Percentiles rank a stretch among this genome's conserved stretches.
These are phyloP conservation scores for Neodiprion virginianus DNA, from an alignment of 1,140 invertebrate species.

Conservation along the genomic window DNA sequence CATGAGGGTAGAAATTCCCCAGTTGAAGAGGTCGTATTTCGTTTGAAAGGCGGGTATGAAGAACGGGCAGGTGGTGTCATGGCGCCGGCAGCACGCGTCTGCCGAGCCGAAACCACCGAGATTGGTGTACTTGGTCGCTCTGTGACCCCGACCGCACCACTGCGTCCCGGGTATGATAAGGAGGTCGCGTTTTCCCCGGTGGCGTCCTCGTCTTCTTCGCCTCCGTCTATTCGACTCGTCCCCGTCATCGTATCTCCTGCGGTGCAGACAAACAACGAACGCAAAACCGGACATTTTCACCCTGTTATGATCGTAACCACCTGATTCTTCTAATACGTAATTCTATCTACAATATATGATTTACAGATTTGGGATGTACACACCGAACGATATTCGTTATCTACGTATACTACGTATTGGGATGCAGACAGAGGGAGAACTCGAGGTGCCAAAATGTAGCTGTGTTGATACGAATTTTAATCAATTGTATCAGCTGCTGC, in stretches of 20 bases:
- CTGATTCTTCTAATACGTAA: neutral
- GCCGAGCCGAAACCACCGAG: slow-evolving; percentile 78
- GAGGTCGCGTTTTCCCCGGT: slow-evolving; percentile 66
- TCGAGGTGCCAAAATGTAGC: too few relatives aligned
- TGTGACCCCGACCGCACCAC: slow-evolving; percentile 86
- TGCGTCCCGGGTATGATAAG: slow-evolving; percentile 82
- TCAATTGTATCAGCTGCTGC: too few relatives aligned
- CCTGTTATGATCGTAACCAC: neutral
- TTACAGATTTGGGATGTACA: slow-evolving; percentile 23
- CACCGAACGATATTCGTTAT: slow-evolving; percentile 12
- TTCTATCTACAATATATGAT: slow-evolving; percentile 9
- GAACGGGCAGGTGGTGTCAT: slow-evolving; percentile 82
- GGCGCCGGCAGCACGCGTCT: slow-evolving; percentile 83
- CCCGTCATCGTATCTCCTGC: slow-evolving; percentile 23
- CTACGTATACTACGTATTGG: too few relatives aligned
- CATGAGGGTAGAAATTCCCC: slow-evolving; percentile 83
- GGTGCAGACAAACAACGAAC: slow-evolving; percentile 36
- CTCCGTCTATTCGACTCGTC: slow-evolving; percentile 19
- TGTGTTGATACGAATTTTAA: too few relatives aligned
- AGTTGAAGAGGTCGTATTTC: slow-evolving; percentile 84
- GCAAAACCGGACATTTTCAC: neutral
- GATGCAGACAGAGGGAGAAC: too few relatives aligned
- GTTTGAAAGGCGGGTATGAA: slow-evolving; percentile 79
- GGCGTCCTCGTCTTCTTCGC: slow-evolving; percentile 43
- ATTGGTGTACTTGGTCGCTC: slow-evolving; percentile 76